Conservation (phyloP, 2,888 invertebrate species). For the Liposcelis brunnea region DNA sequence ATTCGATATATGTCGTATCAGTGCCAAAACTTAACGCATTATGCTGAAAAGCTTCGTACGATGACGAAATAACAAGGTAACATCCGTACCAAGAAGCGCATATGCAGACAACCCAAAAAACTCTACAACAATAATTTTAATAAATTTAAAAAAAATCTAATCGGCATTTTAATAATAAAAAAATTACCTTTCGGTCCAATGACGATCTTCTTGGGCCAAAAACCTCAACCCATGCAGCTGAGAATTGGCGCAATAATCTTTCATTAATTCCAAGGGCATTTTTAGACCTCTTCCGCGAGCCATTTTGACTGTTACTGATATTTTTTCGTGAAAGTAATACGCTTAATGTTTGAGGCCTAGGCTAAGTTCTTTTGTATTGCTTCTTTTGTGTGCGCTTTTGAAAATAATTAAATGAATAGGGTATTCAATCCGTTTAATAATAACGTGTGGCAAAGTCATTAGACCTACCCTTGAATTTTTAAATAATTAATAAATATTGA, state of each 20-base stretch:
- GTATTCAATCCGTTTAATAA: too few species aligned
- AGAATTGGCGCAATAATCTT: slow-evolving; percentile 43
- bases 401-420: background rate
- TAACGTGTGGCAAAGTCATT: too few species aligned
- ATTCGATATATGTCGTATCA: slow-evolving; percentile 53
- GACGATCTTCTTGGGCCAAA: slow-evolving; percentile 42
- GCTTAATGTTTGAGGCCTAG: too few species aligned
- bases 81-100: slow-evolving; percentile 37
- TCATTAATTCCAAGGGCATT: slow-evolving; percentile 18
- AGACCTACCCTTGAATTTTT: too few species aligned
- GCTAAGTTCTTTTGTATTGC: background rate
- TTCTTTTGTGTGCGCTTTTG: background rate
- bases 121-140: background rate
- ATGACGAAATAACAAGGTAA: slow-evolving; percentile 39
- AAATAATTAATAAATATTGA: too few species aligned
- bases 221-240: slow-evolving; percentile 52
- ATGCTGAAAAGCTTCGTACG: slow-evolving; percentile 41
- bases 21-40: slow-evolving; percentile 61
- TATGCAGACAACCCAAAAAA: background rate
- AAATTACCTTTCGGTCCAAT: background rate
- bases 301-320: too few species aligned
- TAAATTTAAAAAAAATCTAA: background rate
- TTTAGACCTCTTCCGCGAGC: too few species aligned
- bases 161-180: background rate
- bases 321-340: background rate